A percentile compares a stretch with the other conserved stretches of the same genome.
Conservation (phyloP, 2,113 vertebrate genomes). For the Centropus bengalensis region DNA sequence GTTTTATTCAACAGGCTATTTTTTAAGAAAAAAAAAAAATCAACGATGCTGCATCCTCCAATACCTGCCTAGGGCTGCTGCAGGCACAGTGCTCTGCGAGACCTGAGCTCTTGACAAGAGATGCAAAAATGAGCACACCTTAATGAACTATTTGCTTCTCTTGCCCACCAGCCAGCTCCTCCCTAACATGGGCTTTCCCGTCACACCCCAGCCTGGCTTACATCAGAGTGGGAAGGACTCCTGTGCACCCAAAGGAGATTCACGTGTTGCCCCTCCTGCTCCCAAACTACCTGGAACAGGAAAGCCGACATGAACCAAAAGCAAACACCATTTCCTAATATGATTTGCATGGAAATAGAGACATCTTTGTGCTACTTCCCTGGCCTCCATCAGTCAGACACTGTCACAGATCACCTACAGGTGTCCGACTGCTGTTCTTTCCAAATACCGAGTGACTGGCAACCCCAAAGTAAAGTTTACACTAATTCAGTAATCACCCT, state of each 20-base stretch:
- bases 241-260: background rate
- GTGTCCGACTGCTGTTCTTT: background rate
- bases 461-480: slow-evolving; percentile 57
- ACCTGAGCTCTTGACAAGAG: background rate
- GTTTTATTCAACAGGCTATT: too few relatives aligned
- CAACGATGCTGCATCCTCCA: background rate
- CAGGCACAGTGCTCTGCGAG: background rate
- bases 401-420: background rate
- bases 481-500: slow-evolving; percentile 56
- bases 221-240: background rate
- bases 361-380: background rate
- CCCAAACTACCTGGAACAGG: background rate
- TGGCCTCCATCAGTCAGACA: background rate
- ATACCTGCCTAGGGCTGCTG: background rate
- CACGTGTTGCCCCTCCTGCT: background rate
- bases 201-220: background rate
- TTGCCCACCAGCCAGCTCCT: background rate
- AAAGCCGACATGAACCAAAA: background rate
- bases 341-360: background rate
- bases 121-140: background rate
- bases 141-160: background rate
- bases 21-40: too few relatives aligned
- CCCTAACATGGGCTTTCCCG: background rate
- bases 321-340: background rate
- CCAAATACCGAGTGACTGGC: background rate